Conservation (phyloP, 2,113 vertebrate species). For the Pseudorectes ferrugineus region DNA sequence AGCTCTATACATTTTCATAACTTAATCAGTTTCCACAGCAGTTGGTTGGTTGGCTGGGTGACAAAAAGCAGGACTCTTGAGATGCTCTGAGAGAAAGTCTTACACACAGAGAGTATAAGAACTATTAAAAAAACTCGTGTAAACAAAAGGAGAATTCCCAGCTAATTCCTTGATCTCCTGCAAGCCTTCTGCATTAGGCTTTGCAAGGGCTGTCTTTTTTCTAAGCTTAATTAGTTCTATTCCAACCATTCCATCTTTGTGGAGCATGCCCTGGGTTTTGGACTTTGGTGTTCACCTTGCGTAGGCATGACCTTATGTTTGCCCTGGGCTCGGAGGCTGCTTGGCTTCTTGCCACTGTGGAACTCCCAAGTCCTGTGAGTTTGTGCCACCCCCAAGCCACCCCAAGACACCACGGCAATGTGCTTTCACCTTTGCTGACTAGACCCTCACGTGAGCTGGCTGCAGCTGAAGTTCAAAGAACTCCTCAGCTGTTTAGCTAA, state of each 20-base stretch:
- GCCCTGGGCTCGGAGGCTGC: fast-evolving
- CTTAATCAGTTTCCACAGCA: neutral
- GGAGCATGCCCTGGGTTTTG: neutral
- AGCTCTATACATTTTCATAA: neutral
- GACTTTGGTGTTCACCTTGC: neutral
- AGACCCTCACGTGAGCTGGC: neutral
- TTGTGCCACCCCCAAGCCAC: neutral
- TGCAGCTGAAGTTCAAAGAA: neutral
- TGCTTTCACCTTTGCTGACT: neutral
- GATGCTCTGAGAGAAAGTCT: neutral
- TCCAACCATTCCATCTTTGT: neutral
- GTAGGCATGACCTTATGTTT: fast-evolving
- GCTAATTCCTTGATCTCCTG: neutral
- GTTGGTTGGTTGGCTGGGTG: fast-evolving
- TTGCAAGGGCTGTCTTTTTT: neutral
- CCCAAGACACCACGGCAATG: neutral
- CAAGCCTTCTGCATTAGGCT: neutral
- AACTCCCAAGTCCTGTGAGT: too few relatives aligned
- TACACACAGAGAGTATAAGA: neutral
- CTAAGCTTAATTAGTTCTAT: neutral
- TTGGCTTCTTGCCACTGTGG: neutral
- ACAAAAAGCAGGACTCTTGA: neutral
- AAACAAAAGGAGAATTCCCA: neutral
- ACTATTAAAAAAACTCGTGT: neutral
- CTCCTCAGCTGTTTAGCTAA: neutral